These are phyloP conservation scores for Mythimna albipuncta DNA, from an alignment of 2,888 invertebrate genomes.

Conservation along the genomic window DNA sequence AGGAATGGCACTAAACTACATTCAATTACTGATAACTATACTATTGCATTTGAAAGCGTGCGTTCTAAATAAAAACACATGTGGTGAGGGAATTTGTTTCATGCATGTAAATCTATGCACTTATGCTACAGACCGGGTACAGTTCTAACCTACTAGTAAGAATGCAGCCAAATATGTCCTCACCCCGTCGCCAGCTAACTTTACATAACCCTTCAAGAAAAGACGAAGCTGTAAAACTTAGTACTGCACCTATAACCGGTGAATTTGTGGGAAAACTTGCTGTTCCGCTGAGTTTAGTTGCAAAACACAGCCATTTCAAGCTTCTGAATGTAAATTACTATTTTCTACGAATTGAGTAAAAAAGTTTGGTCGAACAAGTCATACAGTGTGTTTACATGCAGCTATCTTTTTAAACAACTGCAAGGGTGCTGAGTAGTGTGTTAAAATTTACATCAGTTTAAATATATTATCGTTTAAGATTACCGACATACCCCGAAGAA, in stretches of 20 bases:
- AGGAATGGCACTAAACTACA: neutral
- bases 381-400: neutral
- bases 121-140: too few relatives aligned
- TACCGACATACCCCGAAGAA: too few relatives aligned
- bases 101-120: neutral
- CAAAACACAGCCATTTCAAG: neutral
- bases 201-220: neutral
- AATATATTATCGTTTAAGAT: too few relatives aligned
- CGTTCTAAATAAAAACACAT: too few relatives aligned
- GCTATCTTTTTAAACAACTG: neutral
- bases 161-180: neutral
- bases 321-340: neutral
- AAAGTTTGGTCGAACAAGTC: neutral
- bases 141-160: neutral
- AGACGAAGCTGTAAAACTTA: constrained; percentile 27
- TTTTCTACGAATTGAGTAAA: too few relatives aligned
- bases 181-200: constrained; percentile 6
- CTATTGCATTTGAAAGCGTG: neutral
- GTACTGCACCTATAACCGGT: neutral
- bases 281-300: neutral
- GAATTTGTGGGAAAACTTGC: constrained; percentile 11
- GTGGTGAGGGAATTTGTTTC: neutral
- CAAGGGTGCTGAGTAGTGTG: neutral
- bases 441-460: too few relatives aligned
- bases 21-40: neutral